phyloP scores from a whole-genome alignment of 2,113 vertebrate species.

The Lepus europaeus region DNA sequence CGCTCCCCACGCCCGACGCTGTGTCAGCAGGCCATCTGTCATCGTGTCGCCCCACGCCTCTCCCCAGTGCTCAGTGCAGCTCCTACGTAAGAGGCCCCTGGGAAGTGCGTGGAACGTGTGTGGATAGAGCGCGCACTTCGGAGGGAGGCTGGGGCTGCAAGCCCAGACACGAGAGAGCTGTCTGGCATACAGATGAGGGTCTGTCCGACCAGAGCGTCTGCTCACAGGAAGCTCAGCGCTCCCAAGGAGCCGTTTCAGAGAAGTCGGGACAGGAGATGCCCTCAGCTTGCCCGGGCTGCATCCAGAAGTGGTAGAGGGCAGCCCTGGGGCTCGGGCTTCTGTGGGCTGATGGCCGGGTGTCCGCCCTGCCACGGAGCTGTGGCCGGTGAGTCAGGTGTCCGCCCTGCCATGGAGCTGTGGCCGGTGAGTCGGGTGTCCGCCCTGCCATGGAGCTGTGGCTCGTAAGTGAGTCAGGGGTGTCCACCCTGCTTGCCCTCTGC shows the following conservation, averaged over 20 bases:
- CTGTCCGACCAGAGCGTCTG: neutral
- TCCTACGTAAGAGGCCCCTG: neutral
- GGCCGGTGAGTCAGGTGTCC: neutral
- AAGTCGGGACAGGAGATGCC: neutral
- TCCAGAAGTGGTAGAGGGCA: neutral
- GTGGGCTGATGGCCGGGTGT: too few species aligned
- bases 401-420: neutral
- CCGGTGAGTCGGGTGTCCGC: too few species aligned
- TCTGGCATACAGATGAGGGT: conserved; percentile 40
- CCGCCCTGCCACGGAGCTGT: neutral
- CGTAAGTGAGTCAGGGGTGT: too few species aligned
- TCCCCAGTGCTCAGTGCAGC: fast-evolving
- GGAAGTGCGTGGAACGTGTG: neutral
- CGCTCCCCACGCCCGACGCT: too few species aligned
- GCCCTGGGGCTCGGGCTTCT: too few species aligned
- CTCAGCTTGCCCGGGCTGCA: neutral
- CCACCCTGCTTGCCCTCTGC: neutral
- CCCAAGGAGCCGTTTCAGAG: neutral
- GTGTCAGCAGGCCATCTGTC: too few species aligned
- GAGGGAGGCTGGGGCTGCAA: too few species aligned
- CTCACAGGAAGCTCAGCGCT: neutral
- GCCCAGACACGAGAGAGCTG: neutral
- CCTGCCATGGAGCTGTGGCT: too few species aligned
- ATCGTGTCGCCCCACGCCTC: neutral
- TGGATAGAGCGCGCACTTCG: too few species aligned